Conservation (phyloP, 2,113 vertebrate species). For the Nycticebus coucang region DNA sequence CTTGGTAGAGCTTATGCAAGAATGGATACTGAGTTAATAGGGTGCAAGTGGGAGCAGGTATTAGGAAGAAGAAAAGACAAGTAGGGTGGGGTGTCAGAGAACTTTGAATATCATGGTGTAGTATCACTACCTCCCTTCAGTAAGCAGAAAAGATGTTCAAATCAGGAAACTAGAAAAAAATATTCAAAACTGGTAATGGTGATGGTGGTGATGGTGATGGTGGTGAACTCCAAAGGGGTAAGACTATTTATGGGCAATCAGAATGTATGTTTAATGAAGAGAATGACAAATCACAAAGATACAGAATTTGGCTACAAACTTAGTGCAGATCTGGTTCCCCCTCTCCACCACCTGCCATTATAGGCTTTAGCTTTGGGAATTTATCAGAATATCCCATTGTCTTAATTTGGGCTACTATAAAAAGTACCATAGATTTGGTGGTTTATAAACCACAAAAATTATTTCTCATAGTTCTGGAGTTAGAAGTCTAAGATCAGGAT, state of each 20-base stretch:
- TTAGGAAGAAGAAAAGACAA: background rate
- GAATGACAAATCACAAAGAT: background rate
- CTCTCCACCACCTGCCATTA: too few species aligned
- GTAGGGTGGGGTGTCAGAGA: background rate
- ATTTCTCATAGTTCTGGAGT: background rate
- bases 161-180: background rate
- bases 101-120: background rate
- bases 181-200: background rate
- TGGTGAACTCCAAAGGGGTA: background rate
- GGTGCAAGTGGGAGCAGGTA: background rate
- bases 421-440: background rate
- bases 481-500: background rate
- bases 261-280: background rate
- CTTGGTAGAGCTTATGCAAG: too few species aligned
- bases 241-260: background rate
- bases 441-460: background rate
- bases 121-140: background rate
- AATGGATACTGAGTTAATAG: background rate
- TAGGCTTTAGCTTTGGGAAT: background rate
- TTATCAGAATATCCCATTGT: background rate
- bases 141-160: background rate
- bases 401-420: background rate
- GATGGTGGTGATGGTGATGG: too few species aligned
- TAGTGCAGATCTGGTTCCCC: too few species aligned
- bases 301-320: background rate